Conservation (phyloP, 2,113 vertebrate species). For the Dinomys branickii region DNA sequence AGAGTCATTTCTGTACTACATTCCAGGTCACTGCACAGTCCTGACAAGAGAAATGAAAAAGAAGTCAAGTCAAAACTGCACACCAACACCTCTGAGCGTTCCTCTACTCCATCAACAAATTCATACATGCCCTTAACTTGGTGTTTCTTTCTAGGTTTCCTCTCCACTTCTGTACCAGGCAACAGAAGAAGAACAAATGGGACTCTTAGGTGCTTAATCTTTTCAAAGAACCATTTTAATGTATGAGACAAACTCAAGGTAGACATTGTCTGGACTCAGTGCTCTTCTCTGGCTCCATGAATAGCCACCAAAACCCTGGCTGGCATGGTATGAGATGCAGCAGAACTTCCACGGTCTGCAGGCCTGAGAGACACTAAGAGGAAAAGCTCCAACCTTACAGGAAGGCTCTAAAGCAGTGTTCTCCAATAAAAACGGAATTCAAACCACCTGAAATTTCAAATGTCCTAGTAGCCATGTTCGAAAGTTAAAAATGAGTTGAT, state of each 20-base stretch:
- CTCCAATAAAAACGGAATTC: fast-evolving
- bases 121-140: neutral
- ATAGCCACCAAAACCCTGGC: neutral
- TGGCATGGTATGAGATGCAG: no score
- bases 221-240: neutral
- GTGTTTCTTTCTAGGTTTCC: neutral
- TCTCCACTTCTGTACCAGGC: neutral
- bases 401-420: fast-evolving
- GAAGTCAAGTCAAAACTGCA: neutral
- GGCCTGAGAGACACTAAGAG: fast-evolving
- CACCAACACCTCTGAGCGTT: neutral
- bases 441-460: neutral
- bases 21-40: neutral
- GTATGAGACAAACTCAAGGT: neutral
- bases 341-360: neutral
- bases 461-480: neutral
- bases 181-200: neutral
- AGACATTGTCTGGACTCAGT: neutral
- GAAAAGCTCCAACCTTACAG: neutral
- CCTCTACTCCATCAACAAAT: neutral
- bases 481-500: neutral
- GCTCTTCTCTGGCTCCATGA: neutral
- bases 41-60: neutral
- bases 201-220: neutral
- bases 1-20: neutral